A percentile compares a stretch with the other conserved stretches of the same genome.
phyloP scores from a whole-genome alignment of 2,888 invertebrate genomes.

The Cataglyphis livida region DNA sequence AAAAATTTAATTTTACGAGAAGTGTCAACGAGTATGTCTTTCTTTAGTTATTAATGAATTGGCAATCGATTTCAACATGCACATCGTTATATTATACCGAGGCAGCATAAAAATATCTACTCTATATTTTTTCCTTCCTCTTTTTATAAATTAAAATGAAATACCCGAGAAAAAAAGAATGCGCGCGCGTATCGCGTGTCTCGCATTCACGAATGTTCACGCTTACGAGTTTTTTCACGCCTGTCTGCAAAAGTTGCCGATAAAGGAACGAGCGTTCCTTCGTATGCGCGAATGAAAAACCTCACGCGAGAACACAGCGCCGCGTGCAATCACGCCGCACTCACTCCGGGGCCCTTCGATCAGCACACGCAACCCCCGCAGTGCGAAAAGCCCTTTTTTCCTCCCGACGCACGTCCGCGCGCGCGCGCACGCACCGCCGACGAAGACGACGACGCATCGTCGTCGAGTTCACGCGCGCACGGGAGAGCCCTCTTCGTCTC shows the following conservation, averaged over 20 bases:
- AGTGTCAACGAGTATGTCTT: background rate
- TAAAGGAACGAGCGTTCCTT: background rate
- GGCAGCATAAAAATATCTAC: background rate
- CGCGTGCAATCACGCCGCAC: constrained; percentile 30
- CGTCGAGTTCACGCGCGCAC: constrained; percentile 55
- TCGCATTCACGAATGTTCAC: constrained; percentile 53
- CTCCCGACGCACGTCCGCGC: constrained; percentile 19
- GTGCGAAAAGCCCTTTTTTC: constrained; percentile 40
- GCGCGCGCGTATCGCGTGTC: constrained; percentile 22
- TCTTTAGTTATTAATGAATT: constrained; percentile 13
- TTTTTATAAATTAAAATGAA: background rate
- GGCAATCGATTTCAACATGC: constrained; percentile 23
- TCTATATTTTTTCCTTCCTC: background rate
- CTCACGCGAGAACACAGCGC: constrained; percentile 28
- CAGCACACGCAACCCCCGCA: constrained; percentile 39
- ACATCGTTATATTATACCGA: background rate
- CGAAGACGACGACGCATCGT: constrained; percentile 45
- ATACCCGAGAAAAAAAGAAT: background rate
- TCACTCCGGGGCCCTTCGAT: constrained; percentile 33
- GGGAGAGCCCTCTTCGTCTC: constrained; percentile 25
- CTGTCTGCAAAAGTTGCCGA: constrained; percentile 30
- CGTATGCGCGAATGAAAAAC: background rate
- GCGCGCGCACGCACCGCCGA: constrained; percentile 49
- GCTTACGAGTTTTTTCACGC: constrained; percentile 30
- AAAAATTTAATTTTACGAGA: background rate